A percentile compares a stretch with the other conserved stretches of the same genome.
These are phyloP conservation scores for Sparus aurata DNA, from an alignment of 2,797 vertebrate genomes.

Conservation along the genomic window DNA sequence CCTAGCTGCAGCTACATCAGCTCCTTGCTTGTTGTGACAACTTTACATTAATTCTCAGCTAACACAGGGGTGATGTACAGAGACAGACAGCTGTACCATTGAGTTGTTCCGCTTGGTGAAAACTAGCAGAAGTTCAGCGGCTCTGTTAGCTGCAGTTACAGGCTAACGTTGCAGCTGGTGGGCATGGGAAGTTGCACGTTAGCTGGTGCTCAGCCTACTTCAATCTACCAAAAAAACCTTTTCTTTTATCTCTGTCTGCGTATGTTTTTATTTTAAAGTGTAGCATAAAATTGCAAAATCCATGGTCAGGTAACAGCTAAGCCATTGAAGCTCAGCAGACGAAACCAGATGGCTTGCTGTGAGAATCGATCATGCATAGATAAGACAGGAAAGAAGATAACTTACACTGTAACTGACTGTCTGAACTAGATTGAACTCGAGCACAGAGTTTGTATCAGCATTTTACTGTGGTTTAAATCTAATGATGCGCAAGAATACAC, in stretches of 20 bases:
- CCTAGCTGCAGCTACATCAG: conserved; percentile 2
- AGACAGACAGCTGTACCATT: neutral
- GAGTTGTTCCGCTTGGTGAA: neutral
- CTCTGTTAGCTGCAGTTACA: neutral
- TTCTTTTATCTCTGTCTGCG: neutral
- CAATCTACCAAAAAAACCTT: no score
- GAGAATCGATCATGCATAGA: neutral
- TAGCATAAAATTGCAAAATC: neutral
- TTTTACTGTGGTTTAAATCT: neutral
- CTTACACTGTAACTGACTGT: neutral
- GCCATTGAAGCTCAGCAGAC: neutral
- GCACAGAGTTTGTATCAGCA: no score
- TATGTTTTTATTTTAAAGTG: neutral
- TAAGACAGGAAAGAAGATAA: neutral
- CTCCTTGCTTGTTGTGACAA: neutral
- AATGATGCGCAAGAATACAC: neutral
- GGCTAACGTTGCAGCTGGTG: conserved; percentile 19
- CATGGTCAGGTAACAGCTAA: neutral
- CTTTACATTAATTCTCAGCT: neutral
- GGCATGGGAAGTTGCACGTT: neutral
- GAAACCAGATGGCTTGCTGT: neutral
- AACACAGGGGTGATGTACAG: neutral
- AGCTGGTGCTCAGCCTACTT: neutral
- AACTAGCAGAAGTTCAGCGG: neutral
- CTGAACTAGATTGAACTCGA: no score